Conservation (phyloP, 37 sponge, comb jelly and placozoan species). For the Ephydatia muelleri region DNA sequence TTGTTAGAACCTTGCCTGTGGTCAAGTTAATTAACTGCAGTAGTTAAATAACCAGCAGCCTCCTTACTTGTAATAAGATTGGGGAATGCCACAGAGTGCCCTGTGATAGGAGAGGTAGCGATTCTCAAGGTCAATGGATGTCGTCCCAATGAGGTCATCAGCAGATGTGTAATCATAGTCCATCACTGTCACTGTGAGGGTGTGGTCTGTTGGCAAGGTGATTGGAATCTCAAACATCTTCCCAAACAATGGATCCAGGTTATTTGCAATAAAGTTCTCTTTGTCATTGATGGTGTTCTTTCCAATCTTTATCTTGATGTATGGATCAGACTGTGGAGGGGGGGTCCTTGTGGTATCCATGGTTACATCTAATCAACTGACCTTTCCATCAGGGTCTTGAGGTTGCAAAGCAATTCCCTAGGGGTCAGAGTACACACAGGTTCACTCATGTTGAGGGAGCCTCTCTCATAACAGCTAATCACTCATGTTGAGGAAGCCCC, state of each 20-base stretch:
- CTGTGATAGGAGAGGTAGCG: slow-evolving; percentile 86
- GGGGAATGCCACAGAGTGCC: slow-evolving; percentile 88
- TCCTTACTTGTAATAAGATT: slow-evolving; percentile 84
- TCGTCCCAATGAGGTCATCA: slow-evolving; percentile 97
- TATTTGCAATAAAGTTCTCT: slow-evolving; percentile 90
- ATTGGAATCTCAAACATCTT: slow-evolving; percentile 93
- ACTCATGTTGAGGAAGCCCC: no score
- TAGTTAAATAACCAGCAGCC: not conserved
- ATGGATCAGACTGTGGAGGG: slow-evolving; percentile 87
- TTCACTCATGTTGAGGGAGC: no score
- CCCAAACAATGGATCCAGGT: slow-evolving; percentile 95
- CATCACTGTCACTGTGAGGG: slow-evolving; percentile 86
- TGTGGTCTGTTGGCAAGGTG: slow-evolving; percentile 71
- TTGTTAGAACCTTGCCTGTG: slow-evolving; percentile 80
- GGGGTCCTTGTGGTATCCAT: not conserved
- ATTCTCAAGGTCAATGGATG: slow-evolving; percentile 96
- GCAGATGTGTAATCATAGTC: slow-evolving; percentile 88
- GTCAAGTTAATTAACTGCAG: not conserved
- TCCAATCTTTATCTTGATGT: slow-evolving; percentile 88
- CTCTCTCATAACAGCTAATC: no score
- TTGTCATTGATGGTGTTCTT: slow-evolving; percentile 80
- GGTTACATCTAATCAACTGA: slow-evolving; percentile 4
- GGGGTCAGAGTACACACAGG: slow-evolving; percentile 11
- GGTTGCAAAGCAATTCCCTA: slow-evolving; percentile 89
- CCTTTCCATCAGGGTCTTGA: slow-evolving; percentile 95